Conservation (phyloP, 2,888 invertebrate species). For the Drosophila testacea region DNA sequence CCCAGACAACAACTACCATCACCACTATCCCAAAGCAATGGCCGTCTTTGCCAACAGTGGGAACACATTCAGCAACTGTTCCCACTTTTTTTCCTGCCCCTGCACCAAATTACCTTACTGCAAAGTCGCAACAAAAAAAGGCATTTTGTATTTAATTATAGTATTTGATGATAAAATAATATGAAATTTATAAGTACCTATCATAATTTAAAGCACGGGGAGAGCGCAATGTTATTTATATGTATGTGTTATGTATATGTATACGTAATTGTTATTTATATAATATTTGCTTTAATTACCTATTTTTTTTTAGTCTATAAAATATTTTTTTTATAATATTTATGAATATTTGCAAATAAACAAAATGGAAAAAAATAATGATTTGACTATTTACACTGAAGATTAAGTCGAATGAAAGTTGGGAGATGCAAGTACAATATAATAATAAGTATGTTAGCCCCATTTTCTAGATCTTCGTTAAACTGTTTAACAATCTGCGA, state of each 20-base stretch:
- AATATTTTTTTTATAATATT: conserved; percentile 5
- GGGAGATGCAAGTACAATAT: too few species aligned
- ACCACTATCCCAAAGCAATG: background rate
- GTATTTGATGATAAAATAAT: conserved; percentile 55
- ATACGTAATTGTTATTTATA: conserved; percentile 45
- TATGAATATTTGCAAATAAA: conserved; percentile 14
- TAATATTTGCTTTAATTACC: conserved; percentile 15
- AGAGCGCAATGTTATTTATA: conserved; percentile 37
- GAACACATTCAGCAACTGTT: conserved; percentile 12
- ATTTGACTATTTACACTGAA: background rate
- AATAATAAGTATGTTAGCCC: too few species aligned
- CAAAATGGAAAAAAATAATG: background rate
- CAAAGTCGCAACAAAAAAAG: conserved; percentile 18
- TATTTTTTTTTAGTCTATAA: background rate
- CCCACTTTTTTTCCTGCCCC: conserved; percentile 22
- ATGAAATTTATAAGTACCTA: conserved; percentile 21
- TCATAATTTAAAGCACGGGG: conserved; percentile 20
- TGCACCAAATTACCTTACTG: conserved; percentile 8
- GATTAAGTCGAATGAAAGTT: background rate
- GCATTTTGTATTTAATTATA: conserved; percentile 66
- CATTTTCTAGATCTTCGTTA: too few species aligned
- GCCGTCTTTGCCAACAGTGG: conserved; percentile 28
- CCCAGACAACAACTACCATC: background rate
- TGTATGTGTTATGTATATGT: conserved; percentile 19
- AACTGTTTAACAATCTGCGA: too few species aligned